Base-by-base conservation (phyloP, 2,797 vertebrate genomes). In the Sebastes hubbsi region DNA sequence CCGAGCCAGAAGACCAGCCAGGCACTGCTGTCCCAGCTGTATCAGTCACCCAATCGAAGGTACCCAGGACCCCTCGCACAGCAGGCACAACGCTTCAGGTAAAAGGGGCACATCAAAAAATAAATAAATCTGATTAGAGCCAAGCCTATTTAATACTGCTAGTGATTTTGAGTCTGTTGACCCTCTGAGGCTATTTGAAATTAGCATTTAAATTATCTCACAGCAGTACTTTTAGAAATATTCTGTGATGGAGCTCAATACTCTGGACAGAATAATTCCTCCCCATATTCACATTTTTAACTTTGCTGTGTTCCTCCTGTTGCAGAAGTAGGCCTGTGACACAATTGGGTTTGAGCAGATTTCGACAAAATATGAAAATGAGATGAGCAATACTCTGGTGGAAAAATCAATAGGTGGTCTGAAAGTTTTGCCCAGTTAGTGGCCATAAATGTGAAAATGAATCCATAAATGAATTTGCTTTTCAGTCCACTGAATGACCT, bases 1-100 rank as follows among this genome's bases (percentile, higher is more conserved):
- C 98, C 98, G 90, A 99, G 98, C 95, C 98, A 99, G 97, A 99
- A 99, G 96, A 97, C 95, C 75, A 99, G 96, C 94, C 98, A 99
- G 96, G 98, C 98, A 13, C 97, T 99, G 94, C 96, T 99, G 82
- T 99, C 98, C 42, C 98, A 99, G 95, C 96, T 99, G 82, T 99
- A 99, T 94, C 98, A 99, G 93, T 99, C 98, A 70, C 97, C 98
- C 92, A 99, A 98, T 95, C 97, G 98, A 95, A 97, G 98, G 92
- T 99, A 99, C 94, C 97, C 98, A 0, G 96, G 97, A 92, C 97
- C 98, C 68, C 96, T 99, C 84, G 97, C 97, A 92, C 98, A 99
- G 95, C 98, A 99, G 95, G 98, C 98, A 91, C 98, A 99, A 80
- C 97, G 98, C 89, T 99, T 99, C 96, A 97, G 98, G 98, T 99